phyloP scores from a whole-genome alignment of 2,113 vertebrate species.

The Ifrita kowaldi region DNA sequence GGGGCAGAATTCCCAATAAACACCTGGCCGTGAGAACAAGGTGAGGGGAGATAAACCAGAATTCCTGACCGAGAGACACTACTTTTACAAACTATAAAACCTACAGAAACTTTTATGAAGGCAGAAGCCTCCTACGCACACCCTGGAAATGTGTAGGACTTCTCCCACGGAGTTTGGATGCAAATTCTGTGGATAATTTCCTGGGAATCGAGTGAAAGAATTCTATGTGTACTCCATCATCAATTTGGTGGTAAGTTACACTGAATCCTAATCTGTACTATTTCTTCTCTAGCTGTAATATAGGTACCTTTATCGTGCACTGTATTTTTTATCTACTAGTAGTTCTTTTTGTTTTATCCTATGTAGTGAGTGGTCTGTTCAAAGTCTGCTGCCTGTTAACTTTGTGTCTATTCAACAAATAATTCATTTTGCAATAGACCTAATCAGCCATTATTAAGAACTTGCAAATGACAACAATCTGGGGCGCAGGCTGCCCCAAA shows the following conservation, averaged over 20 bases:
- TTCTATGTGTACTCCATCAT: not conserved
- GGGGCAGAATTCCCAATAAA: not conserved
- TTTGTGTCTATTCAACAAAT: not conserved
- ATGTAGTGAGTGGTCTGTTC: not conserved
- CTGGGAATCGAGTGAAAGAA: not conserved
- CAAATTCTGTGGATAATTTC: not conserved
- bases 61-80: not conserved
- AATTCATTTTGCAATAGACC: not conserved
- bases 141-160: not conserved
- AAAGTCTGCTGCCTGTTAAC: not conserved
- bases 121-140: not conserved
- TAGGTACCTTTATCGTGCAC: not conserved
- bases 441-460: not conserved
- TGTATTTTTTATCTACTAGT: not conserved
- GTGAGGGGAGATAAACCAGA: not conserved
- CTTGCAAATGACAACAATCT: not conserved
- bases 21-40: not conserved
- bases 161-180: accelerated
- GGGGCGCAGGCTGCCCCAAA: not conserved
- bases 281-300: not conserved
- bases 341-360: not conserved
- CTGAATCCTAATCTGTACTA: not conserved
- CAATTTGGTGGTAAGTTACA: not conserved
- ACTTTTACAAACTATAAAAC: not conserved
- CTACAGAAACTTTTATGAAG: not conserved